phyloP scores from a whole-genome alignment of 2,113 vertebrate genomes.

The Forbesichthys agassizii region DNA sequence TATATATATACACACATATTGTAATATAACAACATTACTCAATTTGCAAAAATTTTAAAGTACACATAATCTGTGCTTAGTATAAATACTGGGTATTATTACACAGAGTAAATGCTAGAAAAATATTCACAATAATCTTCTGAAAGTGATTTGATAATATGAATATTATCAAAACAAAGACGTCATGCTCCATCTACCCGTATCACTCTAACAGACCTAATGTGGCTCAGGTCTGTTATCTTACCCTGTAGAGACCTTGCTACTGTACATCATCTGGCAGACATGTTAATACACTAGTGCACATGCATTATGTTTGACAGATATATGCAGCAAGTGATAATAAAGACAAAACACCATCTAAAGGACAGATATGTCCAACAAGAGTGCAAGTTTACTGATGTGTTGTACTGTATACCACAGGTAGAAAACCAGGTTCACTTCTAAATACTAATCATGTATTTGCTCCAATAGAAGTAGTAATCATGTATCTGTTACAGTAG shows the following conservation, averaged over 20 bases:
- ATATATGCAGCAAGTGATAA: constrained; percentile 34
- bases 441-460: too few species aligned
- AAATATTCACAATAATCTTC: constrained; percentile 83
- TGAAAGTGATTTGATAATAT: constrained; percentile 81
- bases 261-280: constrained; percentile 38
- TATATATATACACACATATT: too few species aligned
- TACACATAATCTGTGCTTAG: constrained; percentile 51
- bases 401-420: not conserved
- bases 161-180: constrained; percentile 66
- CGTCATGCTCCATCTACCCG: constrained; percentile 59
- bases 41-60: constrained; percentile 55
- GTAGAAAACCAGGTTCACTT: too few species aligned
- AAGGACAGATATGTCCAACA: constrained; percentile 20
- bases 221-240: constrained; percentile 46
- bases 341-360: constrained; percentile 25
- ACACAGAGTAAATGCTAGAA: constrained; percentile 82
- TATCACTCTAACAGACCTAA: constrained; percentile 46
- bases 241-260: constrained; percentile 2
- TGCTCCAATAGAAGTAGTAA: too few species aligned
- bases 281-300: constrained; percentile 29
- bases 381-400: constrained; percentile 28
- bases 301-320: constrained; percentile 24
- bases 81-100: constrained; percentile 86
- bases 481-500: too few species aligned
- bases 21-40: constrained; percentile 20